Conservation (phyloP, 2,797 vertebrate species). For the Trachurus trachurus region DNA sequence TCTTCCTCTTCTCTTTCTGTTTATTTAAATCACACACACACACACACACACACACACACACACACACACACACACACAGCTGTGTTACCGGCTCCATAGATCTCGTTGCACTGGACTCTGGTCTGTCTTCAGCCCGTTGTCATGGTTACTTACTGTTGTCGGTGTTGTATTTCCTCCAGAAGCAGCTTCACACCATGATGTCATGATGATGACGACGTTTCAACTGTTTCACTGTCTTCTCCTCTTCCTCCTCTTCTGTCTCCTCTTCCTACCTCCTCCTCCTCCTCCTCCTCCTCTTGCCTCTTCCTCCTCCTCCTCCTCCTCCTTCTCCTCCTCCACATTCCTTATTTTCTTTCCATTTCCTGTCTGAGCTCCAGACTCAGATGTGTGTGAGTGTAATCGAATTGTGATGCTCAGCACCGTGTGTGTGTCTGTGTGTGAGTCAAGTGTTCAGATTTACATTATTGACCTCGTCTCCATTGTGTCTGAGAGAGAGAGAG, state of each 20-base stretch:
- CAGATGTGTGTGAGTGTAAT: conserved; percentile 38
- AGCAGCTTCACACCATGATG: no score
- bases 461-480: conserved; percentile 52
- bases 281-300: neutral
- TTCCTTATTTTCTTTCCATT: conserved; percentile 40
- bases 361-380: conserved; percentile 34
- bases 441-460: conserved; percentile 50
- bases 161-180: no score
- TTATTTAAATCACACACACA: conserved; percentile 29
- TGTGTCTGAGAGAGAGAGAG: conserved; percentile 10
- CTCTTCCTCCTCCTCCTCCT: no score
- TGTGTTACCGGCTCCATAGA: neutral
- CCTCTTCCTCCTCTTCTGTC: neutral
- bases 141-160: no score
- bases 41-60: conserved; percentile 12
- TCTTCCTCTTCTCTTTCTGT: conserved; percentile 8
- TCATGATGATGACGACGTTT: no score
- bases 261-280: neutral
- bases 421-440: no score
- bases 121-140: no score
- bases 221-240: neutral
- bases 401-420: conserved; percentile 51
- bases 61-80: neutral
- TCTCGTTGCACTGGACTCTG: neutral
- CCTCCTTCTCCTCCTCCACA: neutral